These are phyloP conservation scores for Austrofundulus limnaeus DNA, from an alignment of 2,113 vertebrate genomes.

Conservation along the genomic window DNA sequence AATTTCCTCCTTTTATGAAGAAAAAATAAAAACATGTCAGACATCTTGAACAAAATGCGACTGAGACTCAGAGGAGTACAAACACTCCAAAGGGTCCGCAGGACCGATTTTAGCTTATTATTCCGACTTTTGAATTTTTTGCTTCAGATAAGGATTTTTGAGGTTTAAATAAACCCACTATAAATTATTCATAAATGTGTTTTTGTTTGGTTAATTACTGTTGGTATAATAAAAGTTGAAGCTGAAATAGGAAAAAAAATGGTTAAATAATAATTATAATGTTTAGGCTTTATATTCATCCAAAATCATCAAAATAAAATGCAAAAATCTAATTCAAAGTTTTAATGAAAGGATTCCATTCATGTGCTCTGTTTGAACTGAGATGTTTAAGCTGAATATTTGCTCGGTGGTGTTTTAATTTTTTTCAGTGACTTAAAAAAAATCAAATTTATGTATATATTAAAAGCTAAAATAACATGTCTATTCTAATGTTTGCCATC, in stretches of 20 bases:
- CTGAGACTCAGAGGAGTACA: conserved; percentile 16
- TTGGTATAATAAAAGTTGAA: background rate
- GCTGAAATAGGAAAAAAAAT: background rate
- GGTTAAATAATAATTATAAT: background rate
- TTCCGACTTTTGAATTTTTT: conserved; percentile 7
- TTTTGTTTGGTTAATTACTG: background rate
- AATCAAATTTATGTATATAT: background rate
- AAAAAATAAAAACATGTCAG: background rate
- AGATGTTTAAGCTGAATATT: no score
- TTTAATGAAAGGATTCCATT: background rate
- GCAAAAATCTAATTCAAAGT: background rate
- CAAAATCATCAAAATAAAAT: background rate
- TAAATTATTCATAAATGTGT: no score
- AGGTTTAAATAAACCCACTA: background rate
- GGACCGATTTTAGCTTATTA: conserved; percentile 13
- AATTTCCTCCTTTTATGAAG: background rate
- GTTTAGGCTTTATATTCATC: background rate
- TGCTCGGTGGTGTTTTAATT: background rate
- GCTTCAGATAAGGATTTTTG: no score
- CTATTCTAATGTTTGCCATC: conserved; percentile 41
- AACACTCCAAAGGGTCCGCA: conserved; percentile 24
- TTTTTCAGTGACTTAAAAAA: background rate
- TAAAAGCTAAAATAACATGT: conserved; percentile 30
- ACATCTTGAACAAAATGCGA: conserved; percentile 31
- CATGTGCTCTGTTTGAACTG: background rate